These are phyloP conservation scores for Orthosia incerta DNA, from an alignment of 2,888 invertebrate species.

Conservation along the genomic window DNA sequence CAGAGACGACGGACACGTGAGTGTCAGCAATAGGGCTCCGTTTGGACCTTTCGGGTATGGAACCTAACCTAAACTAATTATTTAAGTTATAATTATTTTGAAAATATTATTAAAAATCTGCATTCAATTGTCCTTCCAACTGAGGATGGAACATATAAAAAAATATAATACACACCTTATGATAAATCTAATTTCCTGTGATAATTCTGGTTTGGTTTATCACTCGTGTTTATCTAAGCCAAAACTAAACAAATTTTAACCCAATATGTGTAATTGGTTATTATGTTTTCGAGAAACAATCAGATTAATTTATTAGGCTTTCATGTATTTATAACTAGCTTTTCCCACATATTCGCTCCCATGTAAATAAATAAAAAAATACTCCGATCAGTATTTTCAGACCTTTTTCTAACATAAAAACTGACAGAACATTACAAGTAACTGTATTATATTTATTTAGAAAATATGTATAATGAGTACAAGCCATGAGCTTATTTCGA, in stretches of 20 bases:
- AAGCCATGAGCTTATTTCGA: neutral
- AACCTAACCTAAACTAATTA: too few species aligned
- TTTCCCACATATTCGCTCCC: too few species aligned
- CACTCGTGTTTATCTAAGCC: conserved; percentile 3
- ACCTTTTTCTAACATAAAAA: too few species aligned
- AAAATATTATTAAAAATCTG: neutral
- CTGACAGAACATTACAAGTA: too few species aligned
- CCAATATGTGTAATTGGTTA: neutral
- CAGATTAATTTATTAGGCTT: neutral
- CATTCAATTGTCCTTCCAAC: neutral
- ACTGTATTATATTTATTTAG: too few species aligned
- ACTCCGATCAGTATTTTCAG: too few species aligned
- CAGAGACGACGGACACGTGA: too few species aligned
- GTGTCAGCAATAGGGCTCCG: too few species aligned
- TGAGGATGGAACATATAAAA: neutral
- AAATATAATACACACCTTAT: neutral
- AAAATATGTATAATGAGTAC: neutral
- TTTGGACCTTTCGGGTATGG: too few species aligned
- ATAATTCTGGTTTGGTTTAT: conserved; percentile 1
- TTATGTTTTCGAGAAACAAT: neutral
- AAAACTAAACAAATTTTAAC: neutral
- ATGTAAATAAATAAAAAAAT: too few species aligned
- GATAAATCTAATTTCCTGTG: neutral
- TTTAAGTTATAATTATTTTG: neutral
- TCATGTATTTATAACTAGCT: too few species aligned